Evolutionary conservation across 23 tunicate species (phyloP), one percentile per base, ranked within the genome.

Genomic region (Phallusia fumigata): DNA sequence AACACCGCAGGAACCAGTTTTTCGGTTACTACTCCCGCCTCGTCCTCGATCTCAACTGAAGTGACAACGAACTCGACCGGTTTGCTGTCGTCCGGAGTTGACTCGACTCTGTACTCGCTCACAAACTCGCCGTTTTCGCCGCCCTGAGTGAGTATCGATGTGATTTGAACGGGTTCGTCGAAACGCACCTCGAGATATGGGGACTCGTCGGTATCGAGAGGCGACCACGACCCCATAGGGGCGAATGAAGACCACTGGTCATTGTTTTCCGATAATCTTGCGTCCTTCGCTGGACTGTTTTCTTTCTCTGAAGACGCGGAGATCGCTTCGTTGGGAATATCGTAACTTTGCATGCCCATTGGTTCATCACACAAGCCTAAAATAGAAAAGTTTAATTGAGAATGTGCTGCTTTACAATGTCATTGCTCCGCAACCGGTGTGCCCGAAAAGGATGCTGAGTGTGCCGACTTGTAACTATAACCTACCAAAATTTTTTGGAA

Each of bases 111-210:
- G 52, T 87, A 92, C 35, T 73, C 21, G 28, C 74, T 31, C 10
- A 83, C 91, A 36, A 74, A 87, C 36, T 84, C 87, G 13, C 97
- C 91, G 64, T 92, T 87, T 24, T 51, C 83, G 16, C 97, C 97
- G 30, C 91, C 97, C 76, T 92, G 91, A 16, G 97, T 92, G 30
- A 92, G 80, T 31, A 92, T 87, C 0, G 91, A 86, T 0, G 88
- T 84, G 47, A 92, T 80, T 30, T 32, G 78, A 28, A 83, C 86
- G 8, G 53, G 80, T 19, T 84, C 19, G 0, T 53, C 76, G 52
- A 87, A 87, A 28, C 47, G 58, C 16, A 92, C 86, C 75, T 87
- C 91, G 64, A 92, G 58, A 76, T 83, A 92, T 18, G 97, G 97
- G 21, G 52, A 49, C 31, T 36, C 32, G 82, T 92, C 97, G 32